Conservation (phyloP, 2,888 invertebrate genomes). For the Rhagonycha lutea region DNA sequence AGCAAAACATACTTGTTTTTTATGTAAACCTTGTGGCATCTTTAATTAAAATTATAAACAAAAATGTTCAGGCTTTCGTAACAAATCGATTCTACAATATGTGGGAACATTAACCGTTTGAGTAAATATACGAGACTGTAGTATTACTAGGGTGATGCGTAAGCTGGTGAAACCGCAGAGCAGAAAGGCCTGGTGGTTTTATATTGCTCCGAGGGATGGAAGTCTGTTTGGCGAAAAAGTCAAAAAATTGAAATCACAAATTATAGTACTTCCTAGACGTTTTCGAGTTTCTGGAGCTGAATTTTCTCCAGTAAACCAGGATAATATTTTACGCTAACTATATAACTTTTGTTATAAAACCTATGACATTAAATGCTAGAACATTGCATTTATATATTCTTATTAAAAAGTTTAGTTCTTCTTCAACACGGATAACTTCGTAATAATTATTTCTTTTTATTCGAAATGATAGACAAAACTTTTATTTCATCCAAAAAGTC, state of each 20-base stretch:
- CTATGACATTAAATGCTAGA: neutral
- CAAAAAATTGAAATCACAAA: neutral
- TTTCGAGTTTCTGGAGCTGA: neutral
- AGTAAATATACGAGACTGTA: neutral
- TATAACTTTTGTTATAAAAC: neutral
- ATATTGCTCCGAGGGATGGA: neutral
- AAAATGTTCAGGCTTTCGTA: neutral
- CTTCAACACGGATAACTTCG: neutral
- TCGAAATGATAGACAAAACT: neutral
- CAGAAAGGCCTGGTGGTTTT: neutral
- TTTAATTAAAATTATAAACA: neutral
- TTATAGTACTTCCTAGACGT: neutral
- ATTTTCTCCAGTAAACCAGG: neutral
- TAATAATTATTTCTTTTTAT: neutral
- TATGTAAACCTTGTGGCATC: neutral
- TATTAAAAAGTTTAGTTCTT: neutral
- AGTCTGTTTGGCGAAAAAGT: neutral
- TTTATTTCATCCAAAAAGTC: neutral
- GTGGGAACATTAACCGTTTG: no score
- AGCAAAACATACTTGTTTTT: neutral
- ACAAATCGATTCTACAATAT: neutral
- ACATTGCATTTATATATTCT: neutral
- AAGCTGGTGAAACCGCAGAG: neutral
- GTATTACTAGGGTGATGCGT: neutral
- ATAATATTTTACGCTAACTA: neutral